Percentiles rank a stretch among this genome's conserved stretches.
Conservation (phyloP, 2,888 invertebrate species). For the Melanostoma mellinum region DNA sequence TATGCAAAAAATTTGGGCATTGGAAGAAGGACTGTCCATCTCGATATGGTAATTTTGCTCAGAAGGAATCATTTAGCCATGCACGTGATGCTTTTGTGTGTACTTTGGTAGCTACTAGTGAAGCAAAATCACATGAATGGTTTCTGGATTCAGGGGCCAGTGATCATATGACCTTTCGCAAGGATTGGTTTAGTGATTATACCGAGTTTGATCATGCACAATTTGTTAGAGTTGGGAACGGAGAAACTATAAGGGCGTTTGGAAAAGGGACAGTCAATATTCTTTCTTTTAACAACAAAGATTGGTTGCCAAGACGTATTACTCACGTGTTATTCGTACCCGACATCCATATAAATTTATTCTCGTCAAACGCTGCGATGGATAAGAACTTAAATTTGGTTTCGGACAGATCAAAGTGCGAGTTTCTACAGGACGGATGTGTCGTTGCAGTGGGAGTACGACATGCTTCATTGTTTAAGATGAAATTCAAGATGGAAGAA, state of each 20-base stretch:
- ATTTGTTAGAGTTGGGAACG: slow-evolving; percentile 46
- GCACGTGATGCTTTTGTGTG: not conserved
- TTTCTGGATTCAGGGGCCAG: no score
- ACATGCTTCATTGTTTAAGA: slow-evolving; percentile 51
- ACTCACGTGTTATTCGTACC: slow-evolving; percentile 71
- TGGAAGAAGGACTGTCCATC: no score
- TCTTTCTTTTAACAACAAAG: slow-evolving; percentile 54
- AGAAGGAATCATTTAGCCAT: no score
- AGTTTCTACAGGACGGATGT: slow-evolving; percentile 21
- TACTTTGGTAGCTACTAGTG: not conserved
- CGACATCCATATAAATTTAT: slow-evolving; percentile 65
- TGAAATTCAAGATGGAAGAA: slow-evolving; percentile 45
- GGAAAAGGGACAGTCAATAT: slow-evolving; percentile 60
- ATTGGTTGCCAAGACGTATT: slow-evolving; percentile 59
- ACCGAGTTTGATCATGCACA: not conserved
- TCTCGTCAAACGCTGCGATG: slow-evolving; percentile 60
- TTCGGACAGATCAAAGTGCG: slow-evolving; percentile 52
- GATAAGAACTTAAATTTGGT: slow-evolving; percentile 45
- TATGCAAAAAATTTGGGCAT: no score
- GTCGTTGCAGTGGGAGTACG: slow-evolving; percentile 38
- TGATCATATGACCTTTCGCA: no score
- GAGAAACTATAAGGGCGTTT: slow-evolving; percentile 42
- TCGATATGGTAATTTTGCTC: no score
- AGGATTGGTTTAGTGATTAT: no score
- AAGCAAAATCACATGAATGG: not conserved